A percentile compares a stretch with the other conserved stretches of the same genome.
phyloP scores from a whole-genome alignment of 2,888 invertebrate species.

The Dioctria linearis region DNA sequence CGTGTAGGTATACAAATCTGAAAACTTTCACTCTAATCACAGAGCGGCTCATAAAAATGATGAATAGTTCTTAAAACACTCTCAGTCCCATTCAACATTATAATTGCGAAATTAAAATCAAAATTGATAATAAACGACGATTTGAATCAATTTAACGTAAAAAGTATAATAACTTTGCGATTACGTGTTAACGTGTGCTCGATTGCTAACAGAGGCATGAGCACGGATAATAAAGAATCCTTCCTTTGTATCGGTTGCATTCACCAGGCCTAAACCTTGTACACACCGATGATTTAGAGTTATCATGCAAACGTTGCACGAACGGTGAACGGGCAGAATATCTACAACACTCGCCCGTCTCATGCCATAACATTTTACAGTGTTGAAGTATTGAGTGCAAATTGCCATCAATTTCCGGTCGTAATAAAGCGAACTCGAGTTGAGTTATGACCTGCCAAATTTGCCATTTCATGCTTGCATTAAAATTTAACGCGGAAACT shows the following conservation, averaged over 20 bases:
- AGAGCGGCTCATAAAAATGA: conserved; percentile 19
- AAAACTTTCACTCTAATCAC: too few species aligned
- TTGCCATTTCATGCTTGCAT: conserved; percentile 45
- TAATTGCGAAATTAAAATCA: conserved; percentile 42
- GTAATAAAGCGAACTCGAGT: conserved; percentile 52
- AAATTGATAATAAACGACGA: conserved; percentile 59
- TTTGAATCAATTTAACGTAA: conserved; percentile 59
- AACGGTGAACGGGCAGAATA: conserved; percentile 7
- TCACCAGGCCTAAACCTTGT: conserved; percentile 36
- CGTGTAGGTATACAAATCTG: too few species aligned
- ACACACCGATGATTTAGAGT: conserved; percentile 23
- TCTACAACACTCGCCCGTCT: conserved; percentile 1
- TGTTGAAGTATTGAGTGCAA: conserved; percentile 57
- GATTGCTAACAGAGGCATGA: conserved; percentile 42
- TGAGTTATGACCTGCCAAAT: conserved; percentile 49
- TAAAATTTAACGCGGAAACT: conserved; percentile 37
- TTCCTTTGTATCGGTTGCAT: conserved; percentile 9
- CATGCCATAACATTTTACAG: conserved; percentile 16
- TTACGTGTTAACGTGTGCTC: conserved; percentile 54
- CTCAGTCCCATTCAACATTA: conserved; percentile 25
- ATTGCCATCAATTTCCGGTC: conserved; percentile 56
- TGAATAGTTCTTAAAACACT: conserved; percentile 25
- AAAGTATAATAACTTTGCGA: conserved; percentile 57
- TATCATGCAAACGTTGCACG: conserved; percentile 28
- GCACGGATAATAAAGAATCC: conserved; percentile 32